Evolutionary conservation across 2,888 invertebrate species (phyloP), one percentile per base, ranked within the genome.

Genomic region (Hyalella azteca): DNA sequence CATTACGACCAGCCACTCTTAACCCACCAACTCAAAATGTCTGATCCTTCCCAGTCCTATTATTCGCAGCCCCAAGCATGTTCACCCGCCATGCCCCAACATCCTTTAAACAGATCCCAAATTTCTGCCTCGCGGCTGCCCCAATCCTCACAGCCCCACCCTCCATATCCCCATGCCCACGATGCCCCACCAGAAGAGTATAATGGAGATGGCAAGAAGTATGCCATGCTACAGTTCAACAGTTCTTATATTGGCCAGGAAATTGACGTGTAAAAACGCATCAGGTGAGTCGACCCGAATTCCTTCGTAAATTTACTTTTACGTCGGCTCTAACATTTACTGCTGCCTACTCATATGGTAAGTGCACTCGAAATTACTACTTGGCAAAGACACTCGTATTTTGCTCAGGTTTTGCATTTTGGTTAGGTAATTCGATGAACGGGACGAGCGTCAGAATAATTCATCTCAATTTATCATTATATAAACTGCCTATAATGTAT

Each of bases 211-310:
- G 79, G 77, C 76, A 84, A 84, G 60, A 84, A 85, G 66, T 85
- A 85, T 78, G 84, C 85, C 59, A 80, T 85, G 79, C 81, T 85
- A 36, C 85, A 85, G 80, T 85, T 85, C 79, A 85, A 82, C 49
- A 80, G 82, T 26, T 79, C 83, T 22, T 80, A 81, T 87, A 90
- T 92, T 85, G 91, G 91, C 85, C 91, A 91, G 87, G 91, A 92
- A 87, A 91, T 92, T 87, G 91, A 92, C 88, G 91, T 92, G 87
- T 92, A 82, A 66, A 26, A 22, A 54, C 5, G 54, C 54, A 7
- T 29, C 5, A 4, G 54, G 54, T 54, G 29, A 54, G 54, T 54
- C 3, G 9, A 13, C 13, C 54, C 29, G 29, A 54, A 54, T 22
- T 7, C 29, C 15, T 11, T 11, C 45, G 45, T 45, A n/a, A n/a